Evolutionary conservation across 2,113 vertebrate species (phyloP), one percentile per base, ranked within the genome.

Genomic region (Camelus bactrianus): DNA sequence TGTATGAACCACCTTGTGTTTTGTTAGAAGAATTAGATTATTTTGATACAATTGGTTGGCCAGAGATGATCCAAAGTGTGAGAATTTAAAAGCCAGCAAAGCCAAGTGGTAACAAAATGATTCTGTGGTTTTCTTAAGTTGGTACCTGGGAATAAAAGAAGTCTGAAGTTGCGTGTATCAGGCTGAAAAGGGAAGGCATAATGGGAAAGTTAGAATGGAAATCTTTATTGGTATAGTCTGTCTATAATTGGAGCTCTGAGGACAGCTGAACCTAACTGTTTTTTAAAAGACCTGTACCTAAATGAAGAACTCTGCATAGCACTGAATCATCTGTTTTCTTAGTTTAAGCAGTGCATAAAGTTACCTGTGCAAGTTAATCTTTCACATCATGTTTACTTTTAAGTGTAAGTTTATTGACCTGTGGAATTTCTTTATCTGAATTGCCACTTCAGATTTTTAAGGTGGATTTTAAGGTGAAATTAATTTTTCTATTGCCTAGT

Each of bases 21-120:
- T 93, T 96, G 92, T 93, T 97, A 70, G 72, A 87, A 83, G 6
- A 67, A 60, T 92, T 82, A 54, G 67, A 86, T 90, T 80, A 11
- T 50, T 95, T 30, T 84, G 50, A 56, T 15, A 90, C 2, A 46
- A 52, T 94, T 93, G 93, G 28, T 95, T 94, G 19, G 52, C 15
- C 28, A 88, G 42, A 92, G 75, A 35, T 93, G 46, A 84, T 77
- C 3, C 19, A 70, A 64, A 70, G 30, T 92, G 26, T 90, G 73
- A 28, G 76, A 73, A 84, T 65, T 93, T 76, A 79, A 91, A 95
- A 85, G 84, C 26, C 64, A 89, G 54, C 28, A 81, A 87, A 89
- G 58, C 75, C 26, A 87, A 93, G 35, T 19, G 42, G 15, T 15
- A 77, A 84, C 60, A 96, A 69, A 89, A 67, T 42, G 42, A 89